Evolutionary conservation across 2,888 invertebrate genomes (phyloP).

Genomic region (Acleris cristana): DNA sequence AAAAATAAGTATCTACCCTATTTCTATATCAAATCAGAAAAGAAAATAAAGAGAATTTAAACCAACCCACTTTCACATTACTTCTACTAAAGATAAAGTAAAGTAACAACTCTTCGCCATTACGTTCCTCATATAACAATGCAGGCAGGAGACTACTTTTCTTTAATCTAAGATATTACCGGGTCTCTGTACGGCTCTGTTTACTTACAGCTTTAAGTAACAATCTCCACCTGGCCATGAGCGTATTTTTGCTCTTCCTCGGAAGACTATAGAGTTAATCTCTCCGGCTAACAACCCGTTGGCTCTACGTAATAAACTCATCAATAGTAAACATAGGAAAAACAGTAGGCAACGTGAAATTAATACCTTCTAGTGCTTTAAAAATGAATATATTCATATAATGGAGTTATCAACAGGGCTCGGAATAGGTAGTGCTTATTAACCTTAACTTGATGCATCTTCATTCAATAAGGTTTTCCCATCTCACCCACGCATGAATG

Average conservation of each 20-base stretch:
- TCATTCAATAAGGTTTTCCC: too few species aligned
- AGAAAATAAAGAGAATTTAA: too few species aligned
- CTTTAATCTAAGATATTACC: constrained; percentile 1
- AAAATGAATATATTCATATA: too few species aligned
- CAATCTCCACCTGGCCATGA: constrained; percentile 22
- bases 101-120: background rate
- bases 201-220: constrained; percentile 7
- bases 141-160: background rate
- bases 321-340: background rate
- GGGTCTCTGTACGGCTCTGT: background rate
- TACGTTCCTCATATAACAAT: background rate
- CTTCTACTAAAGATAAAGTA: too few species aligned
- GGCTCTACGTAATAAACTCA: constrained; percentile 19
- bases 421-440: too few species aligned
- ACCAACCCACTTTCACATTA: too few species aligned
- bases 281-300: constrained; percentile 14
- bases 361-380: background rate
- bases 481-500: too few species aligned
- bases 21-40: too few species aligned
- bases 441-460: too few species aligned
- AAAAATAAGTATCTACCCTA: too few species aligned
- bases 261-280: constrained; percentile 23
- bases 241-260: constrained; percentile 28
- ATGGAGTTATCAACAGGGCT: too few species aligned
- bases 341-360: background rate